Evolutionary conservation across 2,113 vertebrate genomes (phyloP), one percentile per base, ranked within the genome.

Genomic region (Paramisgurnus dabryanus): DNA sequence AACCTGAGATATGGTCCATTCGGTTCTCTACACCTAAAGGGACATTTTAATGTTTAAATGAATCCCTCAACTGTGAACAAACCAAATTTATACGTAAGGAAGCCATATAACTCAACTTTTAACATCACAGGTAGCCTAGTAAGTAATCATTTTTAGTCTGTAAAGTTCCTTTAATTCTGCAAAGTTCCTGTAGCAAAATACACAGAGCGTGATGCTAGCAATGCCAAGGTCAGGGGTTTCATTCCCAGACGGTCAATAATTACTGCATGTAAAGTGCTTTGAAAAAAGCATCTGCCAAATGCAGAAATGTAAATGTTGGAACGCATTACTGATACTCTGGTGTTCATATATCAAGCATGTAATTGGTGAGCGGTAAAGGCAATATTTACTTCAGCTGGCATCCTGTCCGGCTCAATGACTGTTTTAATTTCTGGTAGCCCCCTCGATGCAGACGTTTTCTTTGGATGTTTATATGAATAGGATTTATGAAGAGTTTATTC

Each of bases 291-390:
- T 53, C 11, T 15, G 50, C 50, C 50, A 53, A 53, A 53, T 53
- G 50, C 50, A 53, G 5, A 53, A 53, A 15, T 53, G 50, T 57
- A 58, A 18, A 18, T n/a, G 17, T 58, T 71, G 27, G 39, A 22
- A 57, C 69, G 85, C 83, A 85, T 80, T 27, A 45, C 57, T 27
- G 49, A 67, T 60, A 45, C 22, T 80, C 69, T 79, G 40, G 81
- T 84, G 45, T 81, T 82, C 66, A 74, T 41, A 82, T 60, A 41
- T 77, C 76, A 74, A 58, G 75, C 79, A 53, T 85, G 70, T 81
- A 88, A 82, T 67, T 80, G 55, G 76, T 55, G 85, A 79, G 78
- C 86, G 84, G 87, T 87, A 82, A 70, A 72, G 60, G 69, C 83
- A 83, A 74, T 73, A 63, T 80, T 78, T 84, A 78, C 82, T 57